Percentiles rank a stretch among this genome's conserved stretches.
phyloP scores from a whole-genome alignment of 2,888 invertebrate species.

The Troides helena region DNA sequence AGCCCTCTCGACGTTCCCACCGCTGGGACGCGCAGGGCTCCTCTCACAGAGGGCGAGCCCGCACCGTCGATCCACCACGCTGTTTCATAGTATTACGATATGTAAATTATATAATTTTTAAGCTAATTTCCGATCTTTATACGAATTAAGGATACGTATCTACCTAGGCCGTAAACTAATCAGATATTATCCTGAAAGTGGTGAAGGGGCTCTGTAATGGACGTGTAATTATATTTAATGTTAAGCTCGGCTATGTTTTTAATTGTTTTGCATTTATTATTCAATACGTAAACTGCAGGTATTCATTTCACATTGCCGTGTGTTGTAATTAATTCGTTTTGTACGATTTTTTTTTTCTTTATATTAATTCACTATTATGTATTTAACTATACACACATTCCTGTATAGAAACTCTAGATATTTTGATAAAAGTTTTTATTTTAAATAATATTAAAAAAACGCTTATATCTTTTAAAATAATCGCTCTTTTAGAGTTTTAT shows the following conservation, averaged over 20 bases:
- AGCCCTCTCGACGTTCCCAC: no score
- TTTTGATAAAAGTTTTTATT: not conserved
- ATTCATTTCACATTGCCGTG: not conserved
- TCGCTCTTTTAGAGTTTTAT: not conserved
- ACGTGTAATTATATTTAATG: constrained; percentile 26
- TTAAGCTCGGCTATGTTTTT: constrained; percentile 30
- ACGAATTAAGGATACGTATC: constrained; percentile 27
- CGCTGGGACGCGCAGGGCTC: no score
- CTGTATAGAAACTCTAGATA: not conserved
- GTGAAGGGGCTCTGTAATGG: constrained; percentile 25
- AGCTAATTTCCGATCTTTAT: constrained; percentile 30
- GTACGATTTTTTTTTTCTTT: not conserved
- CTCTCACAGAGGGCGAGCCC: no score
- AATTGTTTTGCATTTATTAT: constrained; percentile 19
- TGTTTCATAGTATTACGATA: constrained; percentile 3
- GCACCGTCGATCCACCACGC: no score
- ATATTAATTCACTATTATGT: not conserved
- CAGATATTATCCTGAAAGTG: constrained; percentile 23
- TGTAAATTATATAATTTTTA: constrained; percentile 21
- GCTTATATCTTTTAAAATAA: not conserved
- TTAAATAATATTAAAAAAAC: not conserved
- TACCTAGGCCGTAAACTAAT: constrained; percentile 23
- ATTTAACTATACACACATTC: constrained; percentile 1
- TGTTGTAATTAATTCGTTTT: not conserved
- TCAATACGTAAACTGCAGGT: not conserved